These are phyloP conservation scores for Eolophus roseicapilla DNA, from an alignment of 2,113 vertebrate species.

Conservation along the genomic window DNA sequence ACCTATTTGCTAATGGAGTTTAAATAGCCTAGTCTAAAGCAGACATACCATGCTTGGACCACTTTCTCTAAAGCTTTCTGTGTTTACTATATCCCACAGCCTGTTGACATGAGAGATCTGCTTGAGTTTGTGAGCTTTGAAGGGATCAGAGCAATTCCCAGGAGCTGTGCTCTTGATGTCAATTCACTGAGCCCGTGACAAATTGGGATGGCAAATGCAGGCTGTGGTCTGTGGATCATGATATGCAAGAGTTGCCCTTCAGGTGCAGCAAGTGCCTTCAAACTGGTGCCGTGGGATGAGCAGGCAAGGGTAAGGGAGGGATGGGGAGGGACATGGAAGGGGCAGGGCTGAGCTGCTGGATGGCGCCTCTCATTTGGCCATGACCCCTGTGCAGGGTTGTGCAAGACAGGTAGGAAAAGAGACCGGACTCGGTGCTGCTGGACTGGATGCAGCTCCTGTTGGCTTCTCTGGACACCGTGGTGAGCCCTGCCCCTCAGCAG, in stretches of 20 bases:
- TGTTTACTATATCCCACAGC: slow-evolving; percentile 35
- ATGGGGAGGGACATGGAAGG: neutral
- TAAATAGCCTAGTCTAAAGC: slow-evolving; percentile 40
- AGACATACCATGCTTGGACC: neutral
- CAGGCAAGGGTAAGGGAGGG: neutral
- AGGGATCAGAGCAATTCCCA: slow-evolving; percentile 44
- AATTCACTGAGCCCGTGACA: slow-evolving; percentile 28
- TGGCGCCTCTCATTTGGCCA: neutral
- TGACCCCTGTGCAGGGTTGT: rapidly evolving
- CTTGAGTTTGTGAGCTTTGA: slow-evolving; percentile 34
- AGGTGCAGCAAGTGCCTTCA: neutral
- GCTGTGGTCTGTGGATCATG: neutral
- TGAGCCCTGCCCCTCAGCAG: neutral
- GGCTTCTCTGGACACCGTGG: neutral
- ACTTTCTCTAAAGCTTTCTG: slow-evolving; percentile 1
- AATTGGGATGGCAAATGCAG: slow-evolving; percentile 46
- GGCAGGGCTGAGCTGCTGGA: neutral
- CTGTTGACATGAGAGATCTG: slow-evolving; percentile 43
- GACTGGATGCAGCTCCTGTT: neutral
- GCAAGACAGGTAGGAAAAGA: neutral
- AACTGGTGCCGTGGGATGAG: neutral
- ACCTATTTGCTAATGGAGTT: slow-evolving; percentile 43
- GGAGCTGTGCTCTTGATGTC: neutral
- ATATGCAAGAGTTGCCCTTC: neutral
- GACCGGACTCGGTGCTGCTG: neutral